These are phyloP conservation scores for Parochlus steinenii DNA, from an alignment of 2,888 invertebrate genomes.

Conservation along the genomic window DNA sequence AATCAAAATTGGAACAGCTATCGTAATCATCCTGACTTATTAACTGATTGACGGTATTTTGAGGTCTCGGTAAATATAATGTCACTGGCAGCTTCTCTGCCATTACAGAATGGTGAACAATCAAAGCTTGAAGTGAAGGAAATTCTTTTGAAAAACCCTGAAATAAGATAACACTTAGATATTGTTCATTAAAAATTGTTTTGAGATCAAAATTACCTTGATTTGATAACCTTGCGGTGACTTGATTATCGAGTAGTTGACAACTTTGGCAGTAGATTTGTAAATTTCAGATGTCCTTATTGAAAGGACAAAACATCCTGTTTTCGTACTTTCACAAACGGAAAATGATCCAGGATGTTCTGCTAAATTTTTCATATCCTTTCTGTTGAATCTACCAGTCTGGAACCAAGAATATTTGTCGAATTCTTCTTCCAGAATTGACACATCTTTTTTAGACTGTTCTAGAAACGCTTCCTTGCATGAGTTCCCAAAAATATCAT, in stretches of 20 bases:
- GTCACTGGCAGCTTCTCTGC: slow-evolving; percentile 80
- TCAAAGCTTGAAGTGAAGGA: slow-evolving; percentile 75
- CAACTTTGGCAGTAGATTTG: slow-evolving; percentile 39
- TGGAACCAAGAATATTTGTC: no score
- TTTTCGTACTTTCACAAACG: slow-evolving; percentile 85
- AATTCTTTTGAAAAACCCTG: slow-evolving; percentile 97
- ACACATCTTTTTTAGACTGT: not conserved
- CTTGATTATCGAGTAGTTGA: slow-evolving; percentile 84
- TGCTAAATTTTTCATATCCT: no score
- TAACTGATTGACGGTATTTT: not conserved
- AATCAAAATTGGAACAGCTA: slow-evolving; percentile 1
- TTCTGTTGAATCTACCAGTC: no score
- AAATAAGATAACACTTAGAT: slow-evolving; percentile 19
- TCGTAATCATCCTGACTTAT: slow-evolving; percentile 4
- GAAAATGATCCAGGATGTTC: slow-evolving; percentile 89
- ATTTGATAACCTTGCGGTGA: slow-evolving; percentile 83
- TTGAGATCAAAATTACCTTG: slow-evolving; percentile 68
- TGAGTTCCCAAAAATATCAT: slow-evolving; percentile 10
- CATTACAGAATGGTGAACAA: slow-evolving; percentile 97
- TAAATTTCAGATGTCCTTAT: slow-evolving; percentile 30
- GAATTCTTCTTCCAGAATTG: no score
- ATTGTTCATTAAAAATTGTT: no score
- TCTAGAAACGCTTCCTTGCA: slow-evolving; percentile 5
- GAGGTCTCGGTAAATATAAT: slow-evolving; percentile 2
- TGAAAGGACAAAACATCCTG: slow-evolving; percentile 85